These are phyloP conservation scores for Hydrophis major DNA, from an alignment of 2,797 vertebrate genomes.

Conservation along the genomic window DNA sequence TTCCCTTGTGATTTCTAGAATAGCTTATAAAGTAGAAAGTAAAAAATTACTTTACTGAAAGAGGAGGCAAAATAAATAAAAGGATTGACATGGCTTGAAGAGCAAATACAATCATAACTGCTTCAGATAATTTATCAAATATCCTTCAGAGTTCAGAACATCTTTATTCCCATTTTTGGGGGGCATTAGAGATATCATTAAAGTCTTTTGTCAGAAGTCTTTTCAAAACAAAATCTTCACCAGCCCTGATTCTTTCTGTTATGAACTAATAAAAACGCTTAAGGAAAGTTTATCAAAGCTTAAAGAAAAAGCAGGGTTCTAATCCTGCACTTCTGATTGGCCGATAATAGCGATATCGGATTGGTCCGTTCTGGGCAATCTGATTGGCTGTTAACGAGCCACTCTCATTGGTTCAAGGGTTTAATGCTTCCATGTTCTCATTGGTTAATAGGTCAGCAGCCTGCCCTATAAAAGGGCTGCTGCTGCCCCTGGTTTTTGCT, in stretches of 20 bases:
- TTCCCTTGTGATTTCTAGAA: neutral
- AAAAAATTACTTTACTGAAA: neutral
- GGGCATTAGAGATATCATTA: constrained; percentile 39
- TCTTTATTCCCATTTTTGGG: neutral
- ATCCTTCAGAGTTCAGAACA: constrained; percentile 11
- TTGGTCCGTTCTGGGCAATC: too few relatives aligned
- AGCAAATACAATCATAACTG: constrained; percentile 3
- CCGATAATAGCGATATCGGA: too few relatives aligned
- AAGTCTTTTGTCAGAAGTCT: constrained; percentile 30
- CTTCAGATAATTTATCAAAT: neutral
- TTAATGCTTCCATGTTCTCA: too few relatives aligned
- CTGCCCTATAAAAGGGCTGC: too few relatives aligned
- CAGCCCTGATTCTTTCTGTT: neutral
- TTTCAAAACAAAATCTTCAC: constrained; percentile 27
- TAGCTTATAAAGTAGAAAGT: neutral
- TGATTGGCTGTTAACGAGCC: too few relatives aligned
- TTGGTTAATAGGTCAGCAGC: too few relatives aligned
- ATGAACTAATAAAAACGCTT: too few relatives aligned
- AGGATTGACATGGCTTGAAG: neutral
- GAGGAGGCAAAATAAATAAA: neutral
- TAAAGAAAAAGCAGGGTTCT: too few relatives aligned
- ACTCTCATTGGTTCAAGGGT: too few relatives aligned
- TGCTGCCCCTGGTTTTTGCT: too few relatives aligned
- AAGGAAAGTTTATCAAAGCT: too few relatives aligned
- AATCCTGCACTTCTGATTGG: too few relatives aligned